Evolutionary conservation across 1,140 invertebrate species (phyloP).

Genomic region (Copidosoma floridanum): DNA sequence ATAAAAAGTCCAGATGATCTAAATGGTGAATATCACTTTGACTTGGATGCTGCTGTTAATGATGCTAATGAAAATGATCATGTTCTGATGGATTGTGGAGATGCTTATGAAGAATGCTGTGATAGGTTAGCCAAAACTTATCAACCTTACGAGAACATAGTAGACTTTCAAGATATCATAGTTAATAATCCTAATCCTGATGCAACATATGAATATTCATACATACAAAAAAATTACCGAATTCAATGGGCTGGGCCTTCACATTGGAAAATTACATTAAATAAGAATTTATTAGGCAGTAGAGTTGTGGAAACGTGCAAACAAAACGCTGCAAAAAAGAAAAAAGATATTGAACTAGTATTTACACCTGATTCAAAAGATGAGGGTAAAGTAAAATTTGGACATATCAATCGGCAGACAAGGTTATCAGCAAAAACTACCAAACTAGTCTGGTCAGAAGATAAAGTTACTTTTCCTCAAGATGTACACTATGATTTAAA

Average conservation of each 20-base stretch:
- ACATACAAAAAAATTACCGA: conserved; percentile 60
- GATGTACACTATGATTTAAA: conserved; percentile 37
- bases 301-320: conserved; percentile 28
- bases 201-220: conserved; percentile 67
- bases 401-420: not conserved
- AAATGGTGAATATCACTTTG: conserved; percentile 41
- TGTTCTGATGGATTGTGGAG: conserved; percentile 27
- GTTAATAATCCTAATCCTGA: conserved; percentile 33
- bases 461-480: conserved; percentile 38
- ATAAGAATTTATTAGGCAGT: conserved; percentile 24
- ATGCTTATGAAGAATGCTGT: conserved; percentile 29
- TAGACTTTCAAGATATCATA: conserved; percentile 44
- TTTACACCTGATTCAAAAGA: conserved; percentile 28
- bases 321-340: conserved; percentile 32
- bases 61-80: conserved; percentile 25
- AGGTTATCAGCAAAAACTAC: conserved; percentile 31
- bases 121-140: conserved; percentile 15
- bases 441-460: conserved; percentile 39
- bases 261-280: conserved; percentile 69
- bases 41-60: conserved; percentile 43
- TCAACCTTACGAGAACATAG: conserved; percentile 29
- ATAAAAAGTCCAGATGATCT: conserved; percentile 14
- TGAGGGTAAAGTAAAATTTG: conserved; percentile 30
- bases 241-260: conserved; percentile 73
- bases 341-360: conserved; percentile 34